Percentiles rank a stretch among this genome's conserved stretches.
phyloP scores from a whole-genome alignment of 2,797 vertebrate genomes.

The Tenualosa ilisha region DNA sequence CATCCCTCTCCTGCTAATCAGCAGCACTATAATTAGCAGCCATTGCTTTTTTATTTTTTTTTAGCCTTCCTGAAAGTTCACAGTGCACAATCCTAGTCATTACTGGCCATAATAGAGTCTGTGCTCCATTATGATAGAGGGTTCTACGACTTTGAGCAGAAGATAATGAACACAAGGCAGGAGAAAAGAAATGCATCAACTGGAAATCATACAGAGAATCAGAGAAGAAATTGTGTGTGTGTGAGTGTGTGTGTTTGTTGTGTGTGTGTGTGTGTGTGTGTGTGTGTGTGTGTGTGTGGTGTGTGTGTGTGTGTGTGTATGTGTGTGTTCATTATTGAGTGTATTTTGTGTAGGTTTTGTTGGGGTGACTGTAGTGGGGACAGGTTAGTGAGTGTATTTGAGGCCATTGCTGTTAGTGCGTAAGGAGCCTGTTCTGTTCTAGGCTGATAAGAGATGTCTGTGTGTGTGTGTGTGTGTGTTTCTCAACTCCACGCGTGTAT shows the following conservation, averaged over 20 bases:
- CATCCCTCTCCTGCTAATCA: constrained; percentile 28
- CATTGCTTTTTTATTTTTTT: not conserved
- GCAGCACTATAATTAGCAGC: constrained; percentile 30
- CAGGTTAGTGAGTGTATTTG: not conserved
- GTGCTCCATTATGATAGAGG: not conserved
- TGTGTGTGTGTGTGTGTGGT: not conserved
- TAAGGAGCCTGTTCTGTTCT: not conserved
- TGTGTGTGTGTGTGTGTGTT: not conserved
- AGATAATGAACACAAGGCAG: not conserved
- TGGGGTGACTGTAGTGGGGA: not conserved
- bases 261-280: not conserved
- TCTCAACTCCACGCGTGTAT: not conserved
- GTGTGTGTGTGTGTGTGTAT: not conserved
- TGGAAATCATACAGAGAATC: not conserved
- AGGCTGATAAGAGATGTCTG: not conserved
- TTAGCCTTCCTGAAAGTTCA: not conserved
- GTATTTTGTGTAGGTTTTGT: not conserved
- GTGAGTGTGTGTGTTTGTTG: not conserved
- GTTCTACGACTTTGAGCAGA: no score
- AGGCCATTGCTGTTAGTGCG: not conserved
- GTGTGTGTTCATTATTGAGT: not conserved
- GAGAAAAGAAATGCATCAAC: not conserved
- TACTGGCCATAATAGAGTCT: not conserved
- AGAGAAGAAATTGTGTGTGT: not conserved
- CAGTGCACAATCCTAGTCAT: not conserved